Base-by-base conservation (phyloP, 2,113 vertebrate genomes). In the Sclerurus mexicanus region DNA sequence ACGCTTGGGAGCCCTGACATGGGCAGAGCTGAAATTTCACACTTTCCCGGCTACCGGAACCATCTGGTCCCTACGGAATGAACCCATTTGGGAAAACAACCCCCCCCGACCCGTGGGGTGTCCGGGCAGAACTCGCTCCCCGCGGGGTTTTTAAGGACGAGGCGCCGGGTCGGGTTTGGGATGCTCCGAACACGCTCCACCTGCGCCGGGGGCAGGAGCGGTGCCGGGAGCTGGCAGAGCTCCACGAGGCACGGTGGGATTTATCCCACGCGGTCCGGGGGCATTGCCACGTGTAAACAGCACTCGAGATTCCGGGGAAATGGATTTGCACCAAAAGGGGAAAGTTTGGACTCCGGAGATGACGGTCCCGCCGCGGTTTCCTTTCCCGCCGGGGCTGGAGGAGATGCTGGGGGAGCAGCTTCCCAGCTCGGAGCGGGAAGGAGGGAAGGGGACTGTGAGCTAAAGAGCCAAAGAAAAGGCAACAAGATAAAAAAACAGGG, bases 11-110 rank as follows among this genome's bases (percentile, higher is more conserved):
- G 91, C 62, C 30, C 42, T 90, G 82, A 82, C 72, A 83, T 71
- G 81, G 58, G 60, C 84, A 30, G 83, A 73, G 81, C 66, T 83
- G 83, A 94, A 95, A 95, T 92, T 89, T 95, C 81, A 84, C 72
- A 83, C 76, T 85, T 92, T 22, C 28, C 56, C 59, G 66, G 85
- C 74, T 87, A 25, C 87, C 9, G 47, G 64, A 56, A 44, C n/a
- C 33, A 37, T 81, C 87, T 50, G 69, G 16, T 55, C 52, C 3
- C 1, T 2, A 6, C 0, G 19, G 68, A 35, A 46, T 33, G 30
- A 56, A 42, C 7, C 7, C 1, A 1, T 10, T 3, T 7, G 33
- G 47, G 49, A 24, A 53, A 69, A 31, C 6, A 6, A 4, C 16
- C 33, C 7, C 5, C 23, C 23, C 4, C 17, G 24, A 44, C 22